Evolutionary conservation across 2,797 vertebrate genomes (phyloP).

Genomic region (Typhlichthys subterraneus): DNA sequence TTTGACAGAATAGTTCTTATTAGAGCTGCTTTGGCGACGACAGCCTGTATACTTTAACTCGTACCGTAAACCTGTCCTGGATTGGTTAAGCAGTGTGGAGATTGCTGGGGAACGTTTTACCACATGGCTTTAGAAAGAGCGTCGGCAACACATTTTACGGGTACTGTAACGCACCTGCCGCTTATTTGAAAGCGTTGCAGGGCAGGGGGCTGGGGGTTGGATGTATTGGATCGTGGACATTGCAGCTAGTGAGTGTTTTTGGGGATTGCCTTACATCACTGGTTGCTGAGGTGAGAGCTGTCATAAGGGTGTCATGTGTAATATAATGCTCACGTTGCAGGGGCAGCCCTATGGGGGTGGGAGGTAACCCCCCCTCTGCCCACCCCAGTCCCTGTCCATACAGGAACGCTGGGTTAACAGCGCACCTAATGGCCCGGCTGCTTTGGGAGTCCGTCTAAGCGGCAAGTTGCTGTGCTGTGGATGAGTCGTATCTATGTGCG

Average conservation of each 20-base stretch:
- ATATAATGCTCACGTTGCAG: conserved; percentile 75
- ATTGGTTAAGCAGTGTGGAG: conserved; percentile 29
- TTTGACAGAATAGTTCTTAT: not conserved
- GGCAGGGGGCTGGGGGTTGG: not conserved
- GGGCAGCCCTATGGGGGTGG: conserved; percentile 68
- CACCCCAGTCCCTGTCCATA: conserved; percentile 56
- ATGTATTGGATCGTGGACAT: not conserved
- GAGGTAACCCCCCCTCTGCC: conserved; percentile 1
- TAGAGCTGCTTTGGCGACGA: not conserved
- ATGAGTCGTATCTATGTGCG: conserved; percentile 22
- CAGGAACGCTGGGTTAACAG: conserved; percentile 64
- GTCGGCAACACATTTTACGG: not conserved
- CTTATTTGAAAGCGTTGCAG: not conserved
- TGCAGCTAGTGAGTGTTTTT: conserved; percentile 55
- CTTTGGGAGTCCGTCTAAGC: conserved; percentile 60
- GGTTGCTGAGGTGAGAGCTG: conserved; percentile 71
- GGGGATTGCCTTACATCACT: conserved; percentile 71
- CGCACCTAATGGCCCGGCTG: conserved; percentile 52
- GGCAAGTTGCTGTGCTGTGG: conserved; percentile 49
- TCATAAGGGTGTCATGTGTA: conserved; percentile 72
- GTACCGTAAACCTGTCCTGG: conserved; percentile 19
- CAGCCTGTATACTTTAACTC: not conserved
- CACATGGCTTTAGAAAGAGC: not conserved
- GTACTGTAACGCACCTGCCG: not conserved
- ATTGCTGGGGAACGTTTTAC: conserved; percentile 16